These are phyloP conservation scores for Aphelenchoides besseyi DNA, from an alignment of 1,140 invertebrate genomes.

Conservation along the genomic window DNA sequence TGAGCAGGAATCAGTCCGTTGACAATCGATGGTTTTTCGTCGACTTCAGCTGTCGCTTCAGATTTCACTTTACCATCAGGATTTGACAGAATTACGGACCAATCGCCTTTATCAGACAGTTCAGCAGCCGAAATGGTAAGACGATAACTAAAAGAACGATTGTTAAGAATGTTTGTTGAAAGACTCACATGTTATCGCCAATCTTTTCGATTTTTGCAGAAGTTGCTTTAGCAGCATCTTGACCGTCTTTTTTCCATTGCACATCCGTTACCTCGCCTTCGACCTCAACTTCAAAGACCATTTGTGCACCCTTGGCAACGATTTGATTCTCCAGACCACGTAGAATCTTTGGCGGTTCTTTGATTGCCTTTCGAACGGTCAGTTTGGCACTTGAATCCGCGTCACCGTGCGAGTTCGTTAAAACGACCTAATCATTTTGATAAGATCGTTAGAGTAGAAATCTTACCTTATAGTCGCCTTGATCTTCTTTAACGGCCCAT, in stretches of 20 bases:
- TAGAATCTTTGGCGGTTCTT: slow-evolving; percentile 52
- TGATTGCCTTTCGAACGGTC: slow-evolving; percentile 37
- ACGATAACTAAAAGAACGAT: slow-evolving; percentile 41
- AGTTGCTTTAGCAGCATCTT: slow-evolving; percentile 39
- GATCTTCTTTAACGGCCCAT: slow-evolving; percentile 59
- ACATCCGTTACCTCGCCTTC: slow-evolving; percentile 63
- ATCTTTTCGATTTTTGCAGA: slow-evolving; percentile 54
- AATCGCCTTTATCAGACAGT: slow-evolving; percentile 55
- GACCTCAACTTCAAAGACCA: slow-evolving; percentile 60
- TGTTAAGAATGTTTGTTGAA: neutral
- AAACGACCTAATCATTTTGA: slow-evolving; percentile 52
- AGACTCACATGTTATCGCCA: slow-evolving; percentile 50
- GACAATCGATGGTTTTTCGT: slow-evolving; percentile 58
- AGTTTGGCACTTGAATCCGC: slow-evolving; percentile 54
- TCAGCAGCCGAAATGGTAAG: slow-evolving; percentile 55
- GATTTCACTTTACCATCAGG: slow-evolving; percentile 51
- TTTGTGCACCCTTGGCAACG: slow-evolving; percentile 56
- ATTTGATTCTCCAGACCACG: slow-evolving; percentile 61
- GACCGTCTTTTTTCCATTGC: slow-evolving; percentile 65
- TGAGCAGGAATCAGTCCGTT: slow-evolving; percentile 51
- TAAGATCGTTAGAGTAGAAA: no score
- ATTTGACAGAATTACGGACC: slow-evolving; percentile 49
- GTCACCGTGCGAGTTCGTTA: slow-evolving; percentile 53
- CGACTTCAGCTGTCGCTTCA: slow-evolving; percentile 57
- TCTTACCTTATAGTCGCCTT: slow-evolving; percentile 59